Evolutionary conservation across 1,140 invertebrate genomes (phyloP).

Genomic region (Nylanderia fulva): DNA sequence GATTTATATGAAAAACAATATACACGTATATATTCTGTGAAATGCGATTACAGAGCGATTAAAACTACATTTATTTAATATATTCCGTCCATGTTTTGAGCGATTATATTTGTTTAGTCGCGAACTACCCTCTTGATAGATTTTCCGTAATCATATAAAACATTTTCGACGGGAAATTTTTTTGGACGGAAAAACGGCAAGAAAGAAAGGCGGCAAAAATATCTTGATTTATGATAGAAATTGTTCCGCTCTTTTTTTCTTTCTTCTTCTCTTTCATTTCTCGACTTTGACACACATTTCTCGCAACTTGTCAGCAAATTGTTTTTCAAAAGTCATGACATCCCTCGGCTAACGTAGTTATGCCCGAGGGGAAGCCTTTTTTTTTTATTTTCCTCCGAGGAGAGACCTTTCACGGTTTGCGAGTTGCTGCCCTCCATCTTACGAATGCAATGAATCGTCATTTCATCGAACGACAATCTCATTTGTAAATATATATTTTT

Average conservation of each 20-base stretch:
- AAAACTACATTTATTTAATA: neutral
- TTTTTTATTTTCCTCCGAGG: neutral
- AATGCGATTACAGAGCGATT: neutral
- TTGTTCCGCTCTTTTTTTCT: slow-evolving; percentile 9
- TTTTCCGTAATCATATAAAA: slow-evolving; percentile 18
- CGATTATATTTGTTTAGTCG: slow-evolving; percentile 20
- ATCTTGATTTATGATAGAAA: slow-evolving; percentile 46
- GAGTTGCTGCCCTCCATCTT: neutral
- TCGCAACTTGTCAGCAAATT: slow-evolving; percentile 37
- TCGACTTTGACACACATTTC: slow-evolving; percentile 42
- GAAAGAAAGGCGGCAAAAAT: neutral
- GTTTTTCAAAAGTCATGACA: slow-evolving; percentile 43
- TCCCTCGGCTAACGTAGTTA: slow-evolving; percentile 8
- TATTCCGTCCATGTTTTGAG: neutral
- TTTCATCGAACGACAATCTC: neutral
- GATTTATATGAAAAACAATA: neutral
- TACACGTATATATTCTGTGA: neutral
- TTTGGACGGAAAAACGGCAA: too few relatives aligned
- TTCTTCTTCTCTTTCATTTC: neutral
- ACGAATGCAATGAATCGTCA: neutral
- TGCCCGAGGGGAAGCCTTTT: neutral
- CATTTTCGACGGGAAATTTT: neutral
- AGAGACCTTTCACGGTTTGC: neutral
- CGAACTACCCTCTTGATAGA: neutral
- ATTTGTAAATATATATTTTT: neutral